These are phyloP conservation scores for Ophioninae sp. DNA, from an alignment of 2,888 invertebrate species.

Conservation along the genomic window DNA sequence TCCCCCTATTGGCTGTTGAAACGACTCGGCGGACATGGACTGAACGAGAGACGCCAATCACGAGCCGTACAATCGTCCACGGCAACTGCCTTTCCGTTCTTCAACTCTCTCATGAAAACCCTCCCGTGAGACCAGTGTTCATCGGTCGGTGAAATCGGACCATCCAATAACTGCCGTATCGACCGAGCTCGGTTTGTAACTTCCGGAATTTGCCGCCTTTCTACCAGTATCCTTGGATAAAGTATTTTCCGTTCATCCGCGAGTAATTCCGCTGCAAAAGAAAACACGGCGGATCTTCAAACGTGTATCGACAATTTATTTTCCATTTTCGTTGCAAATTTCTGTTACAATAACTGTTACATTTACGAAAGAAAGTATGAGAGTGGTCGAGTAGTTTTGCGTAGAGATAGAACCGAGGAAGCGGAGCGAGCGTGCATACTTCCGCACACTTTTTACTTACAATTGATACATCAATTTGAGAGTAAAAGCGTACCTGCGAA, in stretches of 20 bases:
- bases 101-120: neutral
- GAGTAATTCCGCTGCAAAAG: neutral
- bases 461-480: neutral
- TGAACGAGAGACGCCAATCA: neutral
- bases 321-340: constrained; percentile 49
- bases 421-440: constrained; percentile 26
- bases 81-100: neutral
- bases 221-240: too few species aligned
- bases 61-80: neutral
- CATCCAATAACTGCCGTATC: neutral
- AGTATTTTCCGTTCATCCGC: neutral
- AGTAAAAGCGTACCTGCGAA: neutral
- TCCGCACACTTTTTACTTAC: neutral
- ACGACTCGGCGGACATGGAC: neutral
- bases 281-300: constrained; percentile 26
- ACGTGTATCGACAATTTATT: constrained; percentile 61
- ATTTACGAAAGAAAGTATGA: constrained; percentile 57
- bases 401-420: constrained; percentile 40
- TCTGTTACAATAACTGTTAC: constrained; percentile 59
- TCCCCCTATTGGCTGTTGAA: neutral
- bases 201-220: neutral
- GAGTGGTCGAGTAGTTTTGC: constrained; percentile 48
- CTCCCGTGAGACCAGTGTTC: neutral
- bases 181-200: neutral
- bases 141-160: neutral